Conservation (phyloP, 2,888 invertebrate genomes). For the Caradrina kadenii region DNA sequence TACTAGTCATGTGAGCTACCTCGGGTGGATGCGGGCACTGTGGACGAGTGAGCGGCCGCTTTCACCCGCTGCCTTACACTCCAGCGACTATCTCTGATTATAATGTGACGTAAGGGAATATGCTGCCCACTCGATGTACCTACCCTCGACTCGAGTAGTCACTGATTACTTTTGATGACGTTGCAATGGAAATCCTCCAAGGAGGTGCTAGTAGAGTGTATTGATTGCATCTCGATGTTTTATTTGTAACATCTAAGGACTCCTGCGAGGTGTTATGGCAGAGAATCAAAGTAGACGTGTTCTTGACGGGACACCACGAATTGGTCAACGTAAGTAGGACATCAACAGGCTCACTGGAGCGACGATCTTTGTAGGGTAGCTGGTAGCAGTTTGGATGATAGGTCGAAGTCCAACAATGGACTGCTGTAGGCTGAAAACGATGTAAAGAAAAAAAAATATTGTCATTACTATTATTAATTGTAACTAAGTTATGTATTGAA, state of each 20-base stretch:
- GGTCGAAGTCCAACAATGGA: too few species aligned
- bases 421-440: too few species aligned
- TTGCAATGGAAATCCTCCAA: slow-evolving; percentile 8
- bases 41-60: slow-evolving; percentile 56
- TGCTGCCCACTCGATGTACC: slow-evolving; percentile 24
- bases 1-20: slow-evolving; percentile 64
- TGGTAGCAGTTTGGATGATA: too few species aligned
- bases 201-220: not conserved
- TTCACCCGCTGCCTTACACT: slow-evolving; percentile 58
- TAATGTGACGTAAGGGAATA: slow-evolving; percentile 34
- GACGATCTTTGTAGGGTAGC: too few species aligned
- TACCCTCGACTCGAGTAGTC: slow-evolving; percentile 13
- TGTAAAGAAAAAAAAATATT: too few species aligned
- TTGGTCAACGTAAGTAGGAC: too few species aligned
- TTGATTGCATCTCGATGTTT: not conserved
- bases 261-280: too few species aligned
- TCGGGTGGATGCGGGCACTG: slow-evolving; percentile 65
- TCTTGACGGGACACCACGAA: too few species aligned
- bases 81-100: slow-evolving; percentile 50
- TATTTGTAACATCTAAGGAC: not conserved
- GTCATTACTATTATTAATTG: too few species aligned
- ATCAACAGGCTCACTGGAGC: too few species aligned
- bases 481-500: too few species aligned
- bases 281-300: too few species aligned
- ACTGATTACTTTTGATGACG: slow-evolving; percentile 12